Evolutionary conservation across 2,797 vertebrate genomes (phyloP).

Genomic region (Myoxocephalus aenaeus): DNA sequence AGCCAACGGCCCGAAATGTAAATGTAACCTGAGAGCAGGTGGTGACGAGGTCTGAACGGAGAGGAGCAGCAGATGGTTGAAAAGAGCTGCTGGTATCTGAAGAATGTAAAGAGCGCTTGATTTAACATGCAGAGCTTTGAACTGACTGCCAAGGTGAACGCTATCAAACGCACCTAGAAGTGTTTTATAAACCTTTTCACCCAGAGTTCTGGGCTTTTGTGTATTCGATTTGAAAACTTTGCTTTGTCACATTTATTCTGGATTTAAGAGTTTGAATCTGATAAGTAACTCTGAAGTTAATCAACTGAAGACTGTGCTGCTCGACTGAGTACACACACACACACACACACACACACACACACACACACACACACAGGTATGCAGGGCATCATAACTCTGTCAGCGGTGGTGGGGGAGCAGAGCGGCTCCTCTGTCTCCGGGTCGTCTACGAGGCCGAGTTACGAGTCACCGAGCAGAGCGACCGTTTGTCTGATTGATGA

Average conservation of each 20-base stretch:
- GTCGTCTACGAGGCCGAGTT: neutral
- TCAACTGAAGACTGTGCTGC: slow-evolving; percentile 9
- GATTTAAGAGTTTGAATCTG: neutral
- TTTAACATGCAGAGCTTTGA: slow-evolving; percentile 56
- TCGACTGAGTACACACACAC: neutral
- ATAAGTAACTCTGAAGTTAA: neutral
- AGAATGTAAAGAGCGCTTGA: slow-evolving; percentile 62
- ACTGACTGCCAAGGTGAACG: slow-evolving; percentile 19
- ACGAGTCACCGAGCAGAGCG: slow-evolving; percentile 1
- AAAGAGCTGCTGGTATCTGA: slow-evolving; percentile 46
- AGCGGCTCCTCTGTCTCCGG: slow-evolving; percentile 14
- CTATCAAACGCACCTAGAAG: slow-evolving; percentile 17
- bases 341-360: slow-evolving; percentile 37
- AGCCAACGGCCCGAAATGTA: neutral
- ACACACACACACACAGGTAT: neutral
- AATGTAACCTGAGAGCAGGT: slow-evolving; percentile 31
- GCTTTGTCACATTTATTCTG: neutral
- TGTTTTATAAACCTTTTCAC: neutral
- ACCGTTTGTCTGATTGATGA: neutral
- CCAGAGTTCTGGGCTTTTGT: too few species aligned
- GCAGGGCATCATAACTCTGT: too few species aligned
- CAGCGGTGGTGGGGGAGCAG: neutral
- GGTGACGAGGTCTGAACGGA: neutral
- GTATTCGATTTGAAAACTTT: too few species aligned
- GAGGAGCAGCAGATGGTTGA: slow-evolving; percentile 26